Conservation (phyloP, 1,140 invertebrate species). For the Bombus huntii region DNA sequence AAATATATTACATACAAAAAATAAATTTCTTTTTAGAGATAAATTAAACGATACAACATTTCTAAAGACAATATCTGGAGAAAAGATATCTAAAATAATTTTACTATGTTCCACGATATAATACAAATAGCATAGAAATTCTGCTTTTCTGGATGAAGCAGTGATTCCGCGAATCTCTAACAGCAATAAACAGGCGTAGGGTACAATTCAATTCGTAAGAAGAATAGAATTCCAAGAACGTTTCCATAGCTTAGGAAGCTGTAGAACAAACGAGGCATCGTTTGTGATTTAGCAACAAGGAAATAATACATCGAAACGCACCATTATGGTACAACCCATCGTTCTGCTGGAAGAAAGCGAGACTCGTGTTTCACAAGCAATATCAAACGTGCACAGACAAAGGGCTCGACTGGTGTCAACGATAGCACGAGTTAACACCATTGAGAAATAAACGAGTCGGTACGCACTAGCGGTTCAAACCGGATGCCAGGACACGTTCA, state of each 20-base stretch:
- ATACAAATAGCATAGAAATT: not conserved
- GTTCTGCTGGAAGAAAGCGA: not conserved
- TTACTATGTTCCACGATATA: no score
- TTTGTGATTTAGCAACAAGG: not conserved
- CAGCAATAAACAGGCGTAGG: not conserved
- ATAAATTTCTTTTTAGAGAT: no score
- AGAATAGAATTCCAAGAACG: conserved; percentile 8
- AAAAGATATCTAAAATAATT: no score
- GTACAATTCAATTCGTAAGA: not conserved
- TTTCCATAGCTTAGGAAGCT: not conserved
- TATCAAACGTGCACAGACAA: conserved; percentile 33
- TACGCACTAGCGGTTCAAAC: conserved; percentile 39
- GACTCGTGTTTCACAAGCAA: not conserved
- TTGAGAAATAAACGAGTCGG: conserved; percentile 59
- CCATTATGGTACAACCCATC: not conserved
- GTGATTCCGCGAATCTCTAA: not conserved
- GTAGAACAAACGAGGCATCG: conserved; percentile 13
- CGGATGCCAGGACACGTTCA: conserved; percentile 21
- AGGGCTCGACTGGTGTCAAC: conserved; percentile 36
- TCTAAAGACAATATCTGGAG: no score
- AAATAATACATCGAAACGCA: not conserved
- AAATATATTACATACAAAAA: not conserved
- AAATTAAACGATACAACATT: no score
- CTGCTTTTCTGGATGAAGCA: not conserved
- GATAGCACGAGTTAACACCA: conserved; percentile 47